Evolutionary conservation across 2,888 invertebrate species (phyloP).

Genomic region (Leptinotarsa haldemani): DNA sequence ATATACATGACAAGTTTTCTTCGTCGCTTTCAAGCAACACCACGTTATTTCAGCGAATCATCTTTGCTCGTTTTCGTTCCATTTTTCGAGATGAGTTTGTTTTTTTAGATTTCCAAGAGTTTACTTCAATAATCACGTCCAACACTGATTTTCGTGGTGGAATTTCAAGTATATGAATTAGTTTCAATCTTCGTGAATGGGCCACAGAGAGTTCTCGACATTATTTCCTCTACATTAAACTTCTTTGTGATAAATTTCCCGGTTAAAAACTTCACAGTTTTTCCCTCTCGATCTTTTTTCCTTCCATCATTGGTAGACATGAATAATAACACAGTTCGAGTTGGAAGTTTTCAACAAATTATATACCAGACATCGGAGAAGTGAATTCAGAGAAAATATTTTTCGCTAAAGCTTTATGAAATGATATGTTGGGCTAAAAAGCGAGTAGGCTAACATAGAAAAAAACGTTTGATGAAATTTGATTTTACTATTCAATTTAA

Average conservation of each 20-base stretch:
- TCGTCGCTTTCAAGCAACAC: no score
- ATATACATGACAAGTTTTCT: no score
- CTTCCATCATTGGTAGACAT: conserved; percentile 9
- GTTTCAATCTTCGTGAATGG: conserved; percentile 3
- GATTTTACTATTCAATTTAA: no score
- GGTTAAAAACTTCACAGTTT: conserved; percentile 6
- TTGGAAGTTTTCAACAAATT: neutral
- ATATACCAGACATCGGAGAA: neutral
- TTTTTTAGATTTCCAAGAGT: neutral
- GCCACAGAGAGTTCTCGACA: conserved; percentile 3
- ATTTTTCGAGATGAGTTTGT: neutral
- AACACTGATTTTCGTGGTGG: conserved; percentile 6
- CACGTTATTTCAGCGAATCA: neutral
- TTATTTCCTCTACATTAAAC: conserved; percentile 17
- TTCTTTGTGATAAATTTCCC: conserved; percentile 5
- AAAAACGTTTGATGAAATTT: no score
- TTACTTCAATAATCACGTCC: neutral
- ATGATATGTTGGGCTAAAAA: neutral
- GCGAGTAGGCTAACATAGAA: no score
- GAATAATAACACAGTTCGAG: conserved; percentile 4
- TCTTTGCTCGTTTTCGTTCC: neutral
- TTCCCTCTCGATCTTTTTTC: neutral
- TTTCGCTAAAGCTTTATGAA: neutral
- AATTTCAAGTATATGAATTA: conserved; percentile 17
- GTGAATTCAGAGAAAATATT: neutral